Evolutionary conservation across 2,113 vertebrate genomes (phyloP).

Genomic region (Mellivora capensis): DNA sequence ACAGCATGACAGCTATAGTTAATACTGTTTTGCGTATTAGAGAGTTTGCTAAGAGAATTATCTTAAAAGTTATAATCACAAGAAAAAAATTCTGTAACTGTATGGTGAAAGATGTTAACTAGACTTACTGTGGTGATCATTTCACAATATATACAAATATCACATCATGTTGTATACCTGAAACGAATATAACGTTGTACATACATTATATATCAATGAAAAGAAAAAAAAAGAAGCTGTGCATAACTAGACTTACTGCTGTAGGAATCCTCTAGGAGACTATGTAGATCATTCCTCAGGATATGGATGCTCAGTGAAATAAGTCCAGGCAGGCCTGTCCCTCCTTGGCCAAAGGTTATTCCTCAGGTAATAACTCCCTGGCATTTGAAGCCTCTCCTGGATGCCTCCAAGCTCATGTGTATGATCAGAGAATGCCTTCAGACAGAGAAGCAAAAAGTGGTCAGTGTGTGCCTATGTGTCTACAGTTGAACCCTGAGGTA

Average conservation of each 20-base stretch:
- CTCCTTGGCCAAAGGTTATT: background rate
- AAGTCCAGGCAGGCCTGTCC: background rate
- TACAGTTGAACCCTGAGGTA: background rate
- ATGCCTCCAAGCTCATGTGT: background rate
- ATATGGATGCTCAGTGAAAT: background rate
- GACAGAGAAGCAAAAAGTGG: background rate
- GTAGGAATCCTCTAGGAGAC: background rate
- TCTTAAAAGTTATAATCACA: background rate
- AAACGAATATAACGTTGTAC: background rate
- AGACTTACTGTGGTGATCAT: background rate
- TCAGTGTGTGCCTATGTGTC: background rate
- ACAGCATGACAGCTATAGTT: background rate
- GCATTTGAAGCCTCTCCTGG: background rate
- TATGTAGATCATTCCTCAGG: background rate
- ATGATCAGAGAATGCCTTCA: background rate
- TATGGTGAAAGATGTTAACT: background rate
- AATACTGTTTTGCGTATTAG: background rate
- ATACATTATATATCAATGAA: background rate
- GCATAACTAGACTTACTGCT: background rate
- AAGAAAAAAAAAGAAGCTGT: background rate
- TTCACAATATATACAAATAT: background rate
- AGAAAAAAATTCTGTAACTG: background rate
- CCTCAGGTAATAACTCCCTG: background rate
- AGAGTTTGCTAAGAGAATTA: background rate
- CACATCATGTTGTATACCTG: background rate